A percentile compares a stretch with the other conserved stretches of the same genome.
These are phyloP conservation scores for Drosophila elegans DNA, from an alignment of 1,140 invertebrate species.

Conservation along the genomic window DNA sequence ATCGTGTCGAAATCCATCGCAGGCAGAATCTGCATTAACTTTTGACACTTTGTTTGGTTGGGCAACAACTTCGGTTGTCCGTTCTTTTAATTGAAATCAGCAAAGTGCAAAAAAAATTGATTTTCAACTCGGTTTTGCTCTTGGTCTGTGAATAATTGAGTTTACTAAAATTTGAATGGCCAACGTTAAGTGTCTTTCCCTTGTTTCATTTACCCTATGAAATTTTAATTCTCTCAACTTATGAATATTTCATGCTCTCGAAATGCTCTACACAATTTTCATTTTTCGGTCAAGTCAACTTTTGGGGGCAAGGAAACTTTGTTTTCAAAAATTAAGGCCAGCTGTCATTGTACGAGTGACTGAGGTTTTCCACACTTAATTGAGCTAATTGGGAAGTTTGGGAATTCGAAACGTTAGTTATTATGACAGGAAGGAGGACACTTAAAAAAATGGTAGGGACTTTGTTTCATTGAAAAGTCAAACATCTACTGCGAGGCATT, in stretches of 20 bases:
- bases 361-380: conserved; percentile 45
- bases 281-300: conserved; percentile 32
- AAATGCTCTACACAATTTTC: conserved; percentile 52
- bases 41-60: conserved; percentile 74
- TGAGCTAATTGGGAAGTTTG: conserved; percentile 44
- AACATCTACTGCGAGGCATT: no score
- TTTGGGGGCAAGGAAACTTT: conserved; percentile 27
- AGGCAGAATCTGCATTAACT: conserved; percentile 60
- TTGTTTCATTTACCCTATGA: conserved; percentile 69
- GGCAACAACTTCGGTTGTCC: conserved; percentile 15
- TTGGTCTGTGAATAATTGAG: conserved; percentile 56
- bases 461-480: no score
- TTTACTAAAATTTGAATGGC: conserved; percentile 68
- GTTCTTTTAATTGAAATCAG: conserved; percentile 51
- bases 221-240: conserved; percentile 63
- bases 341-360: conserved; percentile 30
- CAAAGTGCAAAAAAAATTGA: conserved; percentile 32
- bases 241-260: conserved; percentile 59
- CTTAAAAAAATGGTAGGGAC: no score
- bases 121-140: conserved; percentile 4
- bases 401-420: conserved; percentile 10
- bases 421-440: conserved; percentile 18
- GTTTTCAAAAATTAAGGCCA: conserved; percentile 30
- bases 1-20: conserved; percentile 53
- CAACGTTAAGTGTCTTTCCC: conserved; percentile 69